Evolutionary conservation across 2,113 vertebrate genomes (phyloP), one percentile per base, ranked within the genome.

Genomic region (Excalfactoria chinensis): DNA sequence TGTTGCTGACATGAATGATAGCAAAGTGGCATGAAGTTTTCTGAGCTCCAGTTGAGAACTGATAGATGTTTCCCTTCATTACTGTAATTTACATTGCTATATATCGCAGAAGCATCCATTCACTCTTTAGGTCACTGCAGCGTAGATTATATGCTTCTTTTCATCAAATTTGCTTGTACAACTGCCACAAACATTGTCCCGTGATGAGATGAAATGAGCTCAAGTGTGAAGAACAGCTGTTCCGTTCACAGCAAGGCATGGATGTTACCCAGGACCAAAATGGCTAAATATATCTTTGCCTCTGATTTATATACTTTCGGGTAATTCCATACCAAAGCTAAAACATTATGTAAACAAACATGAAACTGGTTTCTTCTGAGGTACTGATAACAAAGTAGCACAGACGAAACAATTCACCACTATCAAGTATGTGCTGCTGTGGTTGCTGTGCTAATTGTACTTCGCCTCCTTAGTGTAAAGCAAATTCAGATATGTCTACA

Each of bases 161-260:
- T 93, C 55, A 82, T 67, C 59, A 59, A 73, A 62, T 79, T 89
- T 73, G 34, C 10, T 63, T 72, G 28, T 76, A 66, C 21, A 85
- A 37, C 63, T 73, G 74, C 55, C 11, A 30, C 44, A 86, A 88
- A 81, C 51, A 5, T 68, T 79, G 71, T 92, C 74, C 70, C 37
- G 19, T 70, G 64, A 55, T 85, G 55, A 95, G 78, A 70, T 55
- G 17, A 87, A 86, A 84, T 49, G 78, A 95, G 15, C 41, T 91
- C 32, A 84, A 86, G 30, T 69, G 71, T 85, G 82, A 93, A 82
- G 63, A 75, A 48, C 67, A 87, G 69, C 69, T 95, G 25, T 86
- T 81, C 25, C 86, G 40, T 86, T 85, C 46, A 75, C 72, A 85
- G 17, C 5, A 70, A 73, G 20, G 15, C 84, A 35, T 58, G 16